Base-by-base conservation (phyloP, 2,113 vertebrate genomes). In the Lota lota region DNA sequence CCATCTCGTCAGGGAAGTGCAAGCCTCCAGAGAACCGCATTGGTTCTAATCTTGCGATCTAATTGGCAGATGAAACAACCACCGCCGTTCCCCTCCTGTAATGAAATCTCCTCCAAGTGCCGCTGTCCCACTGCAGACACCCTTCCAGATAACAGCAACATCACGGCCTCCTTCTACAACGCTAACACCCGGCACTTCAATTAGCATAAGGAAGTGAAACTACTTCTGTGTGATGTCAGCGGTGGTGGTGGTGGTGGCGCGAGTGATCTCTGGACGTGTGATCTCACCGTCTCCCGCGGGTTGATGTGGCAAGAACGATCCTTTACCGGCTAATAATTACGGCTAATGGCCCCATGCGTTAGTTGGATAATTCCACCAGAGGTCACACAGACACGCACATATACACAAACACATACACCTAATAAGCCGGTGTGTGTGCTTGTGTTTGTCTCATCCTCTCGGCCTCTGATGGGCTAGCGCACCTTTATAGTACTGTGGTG, bases 1-100 rank as follows among this genome's bases (percentile, higher is more conserved):
- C 79, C 79, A 87, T 87, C 85, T 87, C 85, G 87, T 83, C 81
- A 87, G 72, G 73, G 73, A 86, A 88, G 85, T 83, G 83, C 79
- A 84, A 79, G 79, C 73, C 81, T 88, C 78, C 15, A 1, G 79
- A 76, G 87, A 21, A 77, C 77, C 20, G 79, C 83, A 85, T 85
- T 87, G 79, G 76, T 76, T 85, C 88, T 79, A 0, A 88, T 87
- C 80, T 28, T 76, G 63, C 47, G 76, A 82, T 84, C 75, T 79
- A 61, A 83, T 71, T 62, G 73, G 78, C 71, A 71, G 80, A 87
- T 80, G 81, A 70, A 64, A 78, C 78, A 64, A 66, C 65, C 10
- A 70, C 73, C 66, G 68, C 56, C 69, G 72, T 66, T 28, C 56
- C 66, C 54, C 21, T 50, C 65, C 51, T 65, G 19, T 63, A 20